Evolutionary conservation across 2,888 invertebrate species (phyloP).

Genomic region (Caenorhabditis afra): DNA sequence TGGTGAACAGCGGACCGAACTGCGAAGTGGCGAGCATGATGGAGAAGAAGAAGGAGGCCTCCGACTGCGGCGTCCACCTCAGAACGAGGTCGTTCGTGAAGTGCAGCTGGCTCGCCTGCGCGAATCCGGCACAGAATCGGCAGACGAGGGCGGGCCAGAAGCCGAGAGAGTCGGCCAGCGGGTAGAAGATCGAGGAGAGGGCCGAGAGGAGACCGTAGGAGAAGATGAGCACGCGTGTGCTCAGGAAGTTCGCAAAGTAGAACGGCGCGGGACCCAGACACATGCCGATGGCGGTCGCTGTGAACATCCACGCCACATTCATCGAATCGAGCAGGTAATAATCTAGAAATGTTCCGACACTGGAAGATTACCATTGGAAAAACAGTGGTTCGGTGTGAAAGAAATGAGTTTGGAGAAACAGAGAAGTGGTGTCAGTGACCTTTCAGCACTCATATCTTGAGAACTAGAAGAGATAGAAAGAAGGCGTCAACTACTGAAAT

Average conservation of each 20-base stretch:
- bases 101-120: constrained; percentile 65
- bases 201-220: constrained; percentile 56
- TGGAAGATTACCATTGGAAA: too few relatives aligned
- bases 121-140: constrained; percentile 62
- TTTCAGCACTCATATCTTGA: too few relatives aligned
- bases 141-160: constrained; percentile 64
- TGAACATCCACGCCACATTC: constrained; percentile 69
- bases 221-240: constrained; percentile 54
- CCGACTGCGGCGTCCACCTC: constrained; percentile 59
- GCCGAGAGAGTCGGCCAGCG: constrained; percentile 59
- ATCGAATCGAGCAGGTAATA: constrained; percentile 61
- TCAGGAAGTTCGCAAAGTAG: constrained; percentile 42
- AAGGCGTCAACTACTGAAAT: too few relatives aligned
- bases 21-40: constrained; percentile 64
- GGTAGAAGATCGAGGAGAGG: constrained; percentile 57
- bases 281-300: constrained; percentile 67
- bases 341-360: too few relatives aligned
- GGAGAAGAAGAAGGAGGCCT: constrained; percentile 65
- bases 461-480: too few relatives aligned
- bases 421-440: too few relatives aligned
- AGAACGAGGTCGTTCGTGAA: constrained; percentile 64
- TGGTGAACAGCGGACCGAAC: constrained; percentile 64
- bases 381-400: too few relatives aligned
- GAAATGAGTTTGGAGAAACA: too few relatives aligned
- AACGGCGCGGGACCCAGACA: constrained; percentile 65